Base-by-base conservation (phyloP, 2,888 invertebrate species). In the Erebia aethiops region DNA sequence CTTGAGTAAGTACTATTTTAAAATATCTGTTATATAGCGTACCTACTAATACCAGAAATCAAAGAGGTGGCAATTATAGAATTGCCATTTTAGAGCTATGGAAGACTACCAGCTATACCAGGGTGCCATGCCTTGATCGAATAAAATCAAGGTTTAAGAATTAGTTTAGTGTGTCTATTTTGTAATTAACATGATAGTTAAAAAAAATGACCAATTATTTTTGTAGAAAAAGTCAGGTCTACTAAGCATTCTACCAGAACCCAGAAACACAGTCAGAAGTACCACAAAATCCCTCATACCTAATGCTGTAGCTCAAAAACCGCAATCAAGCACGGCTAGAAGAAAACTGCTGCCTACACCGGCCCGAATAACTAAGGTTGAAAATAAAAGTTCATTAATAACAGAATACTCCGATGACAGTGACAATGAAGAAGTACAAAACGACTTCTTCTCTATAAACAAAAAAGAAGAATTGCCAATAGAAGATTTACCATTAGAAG, bases 231-330 rank as follows among this genome's bases (percentile, higher is more conserved):
- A 94, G 74, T 95, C 95, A 16, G 95, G 96, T 10, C 87, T 97
- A 11, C 93, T 97, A 61, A 94, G 95, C 70, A 88, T 97, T 58
- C 85, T 97, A 57, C 97, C 97, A 10, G 94, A 95, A 77, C 97
- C 97, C 14, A 95, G 94, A 87, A 90, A 92, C 80, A 86, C 83
- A 60, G 80, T 85, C 5, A 83, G 77, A 51, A 72, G 65, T 21
- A 76, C 88, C 68, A 87, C 86, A 61, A 90, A 87, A 75, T 88
- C 89, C 54, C 83, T 92, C 74, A 87, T 94, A 74, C 94, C 94
- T 64, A 85, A 93, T 78, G 82, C 94, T 21, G 83, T 93, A 0
- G 91, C 91, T 77, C 87, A 91, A 80, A 94, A 83, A 79, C 86
- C 78, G 74, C 84, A 77, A 61, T 65, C 74, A 69, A 76, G 79